Percentiles rank a stretch among this genome's conserved stretches.
phyloP scores from a whole-genome alignment of 2,888 invertebrate genomes.

The Melanostoma scalare region DNA sequence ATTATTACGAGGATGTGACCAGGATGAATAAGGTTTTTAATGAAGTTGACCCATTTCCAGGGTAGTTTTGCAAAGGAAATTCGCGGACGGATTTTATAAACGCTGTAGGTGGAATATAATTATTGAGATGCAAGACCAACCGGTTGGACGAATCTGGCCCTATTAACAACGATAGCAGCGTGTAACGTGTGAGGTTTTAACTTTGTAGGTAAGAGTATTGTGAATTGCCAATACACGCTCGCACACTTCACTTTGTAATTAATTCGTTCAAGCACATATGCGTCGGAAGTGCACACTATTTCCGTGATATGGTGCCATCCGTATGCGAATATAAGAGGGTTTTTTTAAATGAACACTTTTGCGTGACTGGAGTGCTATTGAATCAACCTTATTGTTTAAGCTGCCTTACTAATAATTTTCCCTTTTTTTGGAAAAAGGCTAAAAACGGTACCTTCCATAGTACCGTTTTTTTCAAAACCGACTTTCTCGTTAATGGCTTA shows the following conservation, averaged over 20 bases:
- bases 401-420: too few species aligned
- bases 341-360: constrained; percentile 1
- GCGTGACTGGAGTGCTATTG: too few species aligned
- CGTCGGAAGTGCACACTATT: constrained; percentile 32
- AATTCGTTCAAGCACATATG: constrained; percentile 39
- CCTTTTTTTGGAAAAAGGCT: too few species aligned
- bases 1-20: constrained; percentile 25
- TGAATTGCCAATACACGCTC: constrained; percentile 17
- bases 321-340: not conserved
- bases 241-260: constrained; percentile 40
- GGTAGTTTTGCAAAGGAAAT: constrained; percentile 1
- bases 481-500: too few species aligned
- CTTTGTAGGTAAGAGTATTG: not conserved
- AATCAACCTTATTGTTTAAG: too few species aligned
- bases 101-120: not conserved
- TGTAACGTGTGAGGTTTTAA: constrained; percentile 24
- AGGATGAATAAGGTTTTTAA: constrained; percentile 21
- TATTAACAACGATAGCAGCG: constrained; percentile 40
- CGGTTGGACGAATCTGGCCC: constrained; percentile 1
- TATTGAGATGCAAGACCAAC: constrained; percentile 20
- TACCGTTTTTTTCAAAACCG: too few species aligned
- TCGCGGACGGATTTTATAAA: constrained; percentile 16
- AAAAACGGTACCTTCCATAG: too few species aligned
- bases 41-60: constrained; percentile 34
- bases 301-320: constrained; percentile 4